Base-by-base conservation (phyloP, 2,888 invertebrate species). In the Microchrysa polita region DNA sequence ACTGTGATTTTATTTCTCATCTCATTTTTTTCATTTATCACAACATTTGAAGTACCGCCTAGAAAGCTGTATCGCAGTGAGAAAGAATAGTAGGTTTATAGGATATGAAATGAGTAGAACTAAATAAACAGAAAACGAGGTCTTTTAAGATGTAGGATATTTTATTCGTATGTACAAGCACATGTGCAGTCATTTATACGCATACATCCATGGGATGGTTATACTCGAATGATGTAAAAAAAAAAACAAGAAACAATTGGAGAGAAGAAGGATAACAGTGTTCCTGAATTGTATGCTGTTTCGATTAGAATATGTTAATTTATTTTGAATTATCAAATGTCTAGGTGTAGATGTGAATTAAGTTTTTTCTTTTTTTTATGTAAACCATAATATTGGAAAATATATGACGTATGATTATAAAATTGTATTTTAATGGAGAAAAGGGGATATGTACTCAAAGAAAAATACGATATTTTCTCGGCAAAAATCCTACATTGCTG, bases 401-500 rank as follows among this genome's bases (percentile, higher is more conserved):
- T 40, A 61, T 34, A 40, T n/a, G 7, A 34, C 27, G 4, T 34
- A 34, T 34, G 2, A 34, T 34, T 34, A 34, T 34, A 34, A 34
- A 34, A 34, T 34, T 34, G 27, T 2, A 34, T 34, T 34, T 2
- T 34, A 34, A 34, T 34, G 27, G 27, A 34, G 7, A 5, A 7
- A 34, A 34, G 7, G 27, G 7, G 27, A n/a, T 34, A 7, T 34
- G 27, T 34, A 34, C 27, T 2, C 44, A 65, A 48, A 22, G 48
- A 65, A 75, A 73, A 75, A 73, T 57, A 73, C 73, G 52, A 48
- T 72, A 53, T 75, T n/a, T n/a, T n/a, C n/a, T n/a, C n/a, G n/a
- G n/a, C n/a, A n/a, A n/a, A n/a, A n/a, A n/a, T n/a, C n/a, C n/a
- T n/a, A n/a, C n/a, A n/a, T n/a, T n/a, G n/a, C n/a, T n/a, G n/a